phyloP scores from a whole-genome alignment of 1,140 invertebrate species.

The Caerostris extrusa region DNA sequence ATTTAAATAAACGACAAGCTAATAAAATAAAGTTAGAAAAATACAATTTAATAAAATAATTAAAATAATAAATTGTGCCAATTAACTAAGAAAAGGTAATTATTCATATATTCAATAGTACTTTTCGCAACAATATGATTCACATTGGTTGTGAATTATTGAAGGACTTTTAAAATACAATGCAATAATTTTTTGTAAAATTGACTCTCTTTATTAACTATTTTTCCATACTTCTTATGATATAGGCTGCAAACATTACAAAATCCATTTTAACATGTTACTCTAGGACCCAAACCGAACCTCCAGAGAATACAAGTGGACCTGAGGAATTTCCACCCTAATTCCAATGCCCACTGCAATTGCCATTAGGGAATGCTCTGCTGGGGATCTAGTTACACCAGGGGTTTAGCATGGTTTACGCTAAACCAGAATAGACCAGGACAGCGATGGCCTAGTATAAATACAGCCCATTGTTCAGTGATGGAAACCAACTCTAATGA shows the following conservation, averaged over 20 bases:
- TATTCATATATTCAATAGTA: too few relatives aligned
- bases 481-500: neutral
- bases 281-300: neutral
- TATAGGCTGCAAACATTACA: neutral
- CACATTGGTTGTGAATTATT: too few relatives aligned
- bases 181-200: too few relatives aligned
- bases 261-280: neutral
- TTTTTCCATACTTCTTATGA: neutral
- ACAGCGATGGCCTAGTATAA: neutral
- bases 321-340: neutral
- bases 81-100: too few relatives aligned
- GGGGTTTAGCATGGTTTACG: neutral
- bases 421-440: slow-evolving; percentile 1
- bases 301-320: neutral
- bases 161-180: too few relatives aligned
- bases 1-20: too few relatives aligned
- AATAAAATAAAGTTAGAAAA: too few relatives aligned
- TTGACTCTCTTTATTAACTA: too few relatives aligned
- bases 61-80: too few relatives aligned
- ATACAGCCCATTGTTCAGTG: neutral
- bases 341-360: neutral
- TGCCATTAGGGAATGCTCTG: neutral
- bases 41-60: too few relatives aligned
- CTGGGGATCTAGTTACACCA: neutral
- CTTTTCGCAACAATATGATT: too few relatives aligned